Evolutionary conservation across 1,140 invertebrate genomes (phyloP), one percentile per base, ranked within the genome.

Genomic region (Lepidurus arcticus): DNA sequence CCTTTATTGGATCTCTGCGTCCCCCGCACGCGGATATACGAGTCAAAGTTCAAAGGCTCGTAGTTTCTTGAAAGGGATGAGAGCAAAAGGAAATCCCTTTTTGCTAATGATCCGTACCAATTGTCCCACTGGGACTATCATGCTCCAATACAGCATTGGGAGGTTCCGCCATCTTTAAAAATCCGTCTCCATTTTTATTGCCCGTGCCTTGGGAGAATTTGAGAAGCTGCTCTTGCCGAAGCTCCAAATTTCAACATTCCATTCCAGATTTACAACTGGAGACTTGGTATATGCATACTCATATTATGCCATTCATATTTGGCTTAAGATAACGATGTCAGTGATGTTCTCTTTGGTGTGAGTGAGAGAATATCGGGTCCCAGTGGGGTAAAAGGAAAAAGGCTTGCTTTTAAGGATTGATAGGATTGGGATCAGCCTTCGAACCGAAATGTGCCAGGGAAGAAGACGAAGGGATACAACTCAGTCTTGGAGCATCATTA

Each of bases 401-500:
- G 13, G 53, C 53, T 65, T 65, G 53, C 10, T 65, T 65, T 65
- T 16, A 7, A 65, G 53, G 53, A 65, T 65, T 65, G 53, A 65
- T 16, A 65, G 53, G 53, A 65, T 65, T 65, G 53, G 53, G 53
- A 65, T 65, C 53, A 65, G 53, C 21, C n/a, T 65, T 65, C 6
- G 53, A 16, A 65, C 53, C 53, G 53, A 65, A 65, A 65, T 65
- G 53, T 65, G 53, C 53, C 53, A 65, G 21, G n/a, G 53, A 65
- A 16, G 53, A 65, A 9, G 53, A 65, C 16, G 16, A 16, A 65
- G 21, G 53, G 53, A 65, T 65, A 65, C 53, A 65, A 65, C 53
- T 65, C 53, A 21, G 53, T 65, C 53, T 65, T 65, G 53, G 53
- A 65, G 13, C 53, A 65, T 65, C 53, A 65, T 65, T 65, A 65